Evolutionary conservation across 2,888 invertebrate genomes (phyloP), one percentile per base, ranked within the genome.

Genomic region (Drosophila barbarae): DNA sequence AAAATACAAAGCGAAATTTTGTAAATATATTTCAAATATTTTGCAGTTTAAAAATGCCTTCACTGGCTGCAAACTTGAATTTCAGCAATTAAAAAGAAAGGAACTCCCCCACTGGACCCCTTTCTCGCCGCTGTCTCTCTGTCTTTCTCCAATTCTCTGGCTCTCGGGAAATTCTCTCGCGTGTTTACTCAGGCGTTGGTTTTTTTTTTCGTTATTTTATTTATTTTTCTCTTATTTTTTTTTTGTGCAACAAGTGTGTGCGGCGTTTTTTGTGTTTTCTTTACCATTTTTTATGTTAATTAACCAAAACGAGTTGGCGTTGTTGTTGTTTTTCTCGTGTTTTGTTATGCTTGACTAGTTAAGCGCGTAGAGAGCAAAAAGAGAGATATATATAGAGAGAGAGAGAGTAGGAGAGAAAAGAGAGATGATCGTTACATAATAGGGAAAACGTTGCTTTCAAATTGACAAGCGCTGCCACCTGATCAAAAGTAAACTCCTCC

Each of bases 241-340:
- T 64, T 49, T 47, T 57, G 69, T 70, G 79, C 83, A 84, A 82
- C 82, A 84, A 84, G 79, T 85, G 75, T 81, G 70, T 81, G 70
- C 52, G 55, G 38, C 49, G 56, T 41, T 60, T 57, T 44, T 65
- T 41, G 26, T 42, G 5, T 49, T 66, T 50, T 54, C 26, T 71
- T 64, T 67, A 69, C 65, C 59, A 73, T 82, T 72, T 81, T 79
- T 82, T 73, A 79, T 79, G 79, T 76, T 76, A 79, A 80, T 79
- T 83, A 74, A 83, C 68, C 66, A 66, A 73, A 82, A 79, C 79
- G 61, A 69, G 71, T 73, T 77, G 51, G 56, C 51, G 63, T 36
- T 55, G 52, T 59, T 38, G 57, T 42, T 63, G 68, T 71, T 69
- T 51, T 69, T 59, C 69, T 66, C 54, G 54, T 60, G 38, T 54